These are phyloP conservation scores for Drosophila malerkotliana DNA, from an alignment of 1,140 invertebrate species.

Conservation along the genomic window DNA sequence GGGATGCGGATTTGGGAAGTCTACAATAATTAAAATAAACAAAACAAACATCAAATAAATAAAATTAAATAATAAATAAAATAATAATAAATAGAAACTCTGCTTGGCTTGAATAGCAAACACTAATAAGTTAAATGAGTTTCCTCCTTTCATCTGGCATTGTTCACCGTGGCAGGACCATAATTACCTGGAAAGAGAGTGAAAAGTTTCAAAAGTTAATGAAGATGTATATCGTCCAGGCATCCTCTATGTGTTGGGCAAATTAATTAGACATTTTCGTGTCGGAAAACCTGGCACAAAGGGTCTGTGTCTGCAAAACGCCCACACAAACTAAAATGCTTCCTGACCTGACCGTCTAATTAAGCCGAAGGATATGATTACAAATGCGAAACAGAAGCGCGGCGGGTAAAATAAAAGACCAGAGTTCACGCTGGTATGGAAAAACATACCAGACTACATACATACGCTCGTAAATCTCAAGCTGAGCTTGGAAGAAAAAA, in stretches of 20 bases:
- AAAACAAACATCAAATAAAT: slow-evolving; percentile 5
- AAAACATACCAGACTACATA: neutral
- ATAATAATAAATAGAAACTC: neutral
- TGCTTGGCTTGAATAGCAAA: neutral
- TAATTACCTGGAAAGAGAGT: slow-evolving; percentile 70
- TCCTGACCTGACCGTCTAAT: slow-evolving; percentile 45
- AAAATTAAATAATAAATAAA: neutral
- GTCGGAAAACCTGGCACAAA: slow-evolving; percentile 17
- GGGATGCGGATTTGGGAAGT: slow-evolving; percentile 54
- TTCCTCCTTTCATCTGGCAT: slow-evolving; percentile 7
- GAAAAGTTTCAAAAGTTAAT: slow-evolving; percentile 62
- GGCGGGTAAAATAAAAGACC: slow-evolving; percentile 21
- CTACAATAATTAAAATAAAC: slow-evolving; percentile 51
- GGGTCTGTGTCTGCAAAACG: slow-evolving; percentile 16
- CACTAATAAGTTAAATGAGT: slow-evolving; percentile 33
- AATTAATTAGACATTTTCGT: slow-evolving; percentile 67
- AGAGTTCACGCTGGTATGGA: slow-evolving; percentile 25
- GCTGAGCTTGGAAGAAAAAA: slow-evolving; percentile 24
- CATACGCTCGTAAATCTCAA: slow-evolving; percentile 21
- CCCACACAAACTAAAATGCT: slow-evolving; percentile 24
- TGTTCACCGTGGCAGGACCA: slow-evolving; percentile 25
- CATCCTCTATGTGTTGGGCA: slow-evolving; percentile 54
- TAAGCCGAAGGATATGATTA: slow-evolving; percentile 49
- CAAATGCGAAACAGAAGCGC: slow-evolving; percentile 12
- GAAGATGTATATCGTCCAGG: slow-evolving; percentile 56